Percentiles rank a stretch among this genome's conserved stretches.
phyloP scores from a whole-genome alignment of 2,888 invertebrate genomes.

The Ischnura elegans region DNA sequence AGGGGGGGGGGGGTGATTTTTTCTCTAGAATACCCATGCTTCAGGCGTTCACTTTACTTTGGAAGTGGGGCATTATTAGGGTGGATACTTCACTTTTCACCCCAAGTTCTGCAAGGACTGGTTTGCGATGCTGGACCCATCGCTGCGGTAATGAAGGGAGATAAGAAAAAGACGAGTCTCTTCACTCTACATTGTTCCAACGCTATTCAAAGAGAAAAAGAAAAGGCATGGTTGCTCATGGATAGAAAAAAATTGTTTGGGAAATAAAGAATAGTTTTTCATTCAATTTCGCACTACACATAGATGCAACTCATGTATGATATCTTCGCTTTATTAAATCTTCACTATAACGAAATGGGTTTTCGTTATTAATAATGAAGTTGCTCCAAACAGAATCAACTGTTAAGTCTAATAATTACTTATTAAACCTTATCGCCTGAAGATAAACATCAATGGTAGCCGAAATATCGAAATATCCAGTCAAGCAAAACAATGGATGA shows the following conservation, averaged over 20 bases:
- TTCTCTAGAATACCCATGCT: not conserved
- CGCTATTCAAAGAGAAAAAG: not conserved
- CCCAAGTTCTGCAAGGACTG: not conserved
- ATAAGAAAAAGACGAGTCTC: not conserved
- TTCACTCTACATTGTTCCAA: no score
- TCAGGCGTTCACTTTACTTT: not conserved
- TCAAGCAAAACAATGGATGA: no score
- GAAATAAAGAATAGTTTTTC: not conserved
- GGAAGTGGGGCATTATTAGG: not conserved
- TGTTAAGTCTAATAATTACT: no score
- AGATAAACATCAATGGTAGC: no score
- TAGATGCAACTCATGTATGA: not conserved
- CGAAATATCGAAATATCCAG: no score
- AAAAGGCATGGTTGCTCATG: not conserved
- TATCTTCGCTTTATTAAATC: not conserved
- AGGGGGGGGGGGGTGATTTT: not conserved
- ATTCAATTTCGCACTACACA: not conserved
- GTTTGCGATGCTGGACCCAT: not conserved
- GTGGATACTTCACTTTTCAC: not conserved
- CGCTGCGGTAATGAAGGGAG: not conserved
- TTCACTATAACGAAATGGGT: not conserved
- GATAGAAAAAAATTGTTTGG: not conserved
- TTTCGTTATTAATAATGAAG: no score
- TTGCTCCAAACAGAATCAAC: no score
- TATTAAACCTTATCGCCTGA: no score